Base-by-base conservation (phyloP, 1,140 invertebrate species). In the Drosophila suzukii region DNA sequence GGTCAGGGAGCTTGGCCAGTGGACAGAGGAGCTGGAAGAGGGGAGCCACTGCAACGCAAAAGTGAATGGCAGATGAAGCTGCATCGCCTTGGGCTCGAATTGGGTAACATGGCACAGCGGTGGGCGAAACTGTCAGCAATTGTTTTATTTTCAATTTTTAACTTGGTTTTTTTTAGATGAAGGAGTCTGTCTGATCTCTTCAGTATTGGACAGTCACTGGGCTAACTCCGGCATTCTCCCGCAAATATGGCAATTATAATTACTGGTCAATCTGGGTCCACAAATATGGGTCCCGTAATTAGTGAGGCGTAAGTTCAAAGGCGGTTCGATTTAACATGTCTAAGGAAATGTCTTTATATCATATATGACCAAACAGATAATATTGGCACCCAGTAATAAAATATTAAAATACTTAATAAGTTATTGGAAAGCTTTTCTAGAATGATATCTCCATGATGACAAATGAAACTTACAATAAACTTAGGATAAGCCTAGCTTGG, bases 11-110 rank as follows among this genome's bases (percentile, higher is more conserved):
- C 44, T 58, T 30, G 65, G 65, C 53, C 65, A 20, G 13, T 17
- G 55, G 27, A 27, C 27, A 17, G 27, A 24, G 63, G 41, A 15
- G 39, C n/a, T n/a, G n/a, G n/a, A n/a, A n/a, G n/a, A n/a, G 6
- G 17, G 10, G 38, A 49, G 79, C 62, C 74, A 59, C 51, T 75
- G 72, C 74, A 76, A 75, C 53, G 38, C 10, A 82, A 85, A 85
- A 85, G 82, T 85, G 82, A 85, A 85, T 82, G 82, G 82, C 82
- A 88, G 82, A 82, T 84, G 80, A 67, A 58, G 61, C 55, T 53
- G 61, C 55, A 47, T 47, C 63, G 80, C 81, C 81, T 74, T 77
- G 55, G 77, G 81, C 67, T 53, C 30, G 17, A 74, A 86, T 85
- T 88, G 78, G 54, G 65, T 75, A 86, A 85, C 65, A 46, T 73